These are phyloP conservation scores for Gryllus bimaculatus DNA, from an alignment of 1,140 invertebrate species.

Conservation along the genomic window DNA sequence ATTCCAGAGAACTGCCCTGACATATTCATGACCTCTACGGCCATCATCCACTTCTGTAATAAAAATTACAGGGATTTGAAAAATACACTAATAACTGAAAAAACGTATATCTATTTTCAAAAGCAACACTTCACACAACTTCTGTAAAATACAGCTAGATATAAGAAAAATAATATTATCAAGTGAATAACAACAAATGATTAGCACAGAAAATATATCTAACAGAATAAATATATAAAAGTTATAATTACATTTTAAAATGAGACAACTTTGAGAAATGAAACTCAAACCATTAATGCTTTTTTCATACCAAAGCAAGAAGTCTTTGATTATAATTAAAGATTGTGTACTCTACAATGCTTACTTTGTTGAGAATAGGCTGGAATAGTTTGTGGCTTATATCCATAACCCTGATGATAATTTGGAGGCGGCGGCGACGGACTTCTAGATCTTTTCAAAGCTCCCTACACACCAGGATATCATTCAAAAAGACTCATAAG, in stretches of 20 bases:
- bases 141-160: background rate
- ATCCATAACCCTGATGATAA: slow-evolving; percentile 42
- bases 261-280: background rate
- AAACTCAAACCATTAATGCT: background rate
- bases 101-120: background rate
- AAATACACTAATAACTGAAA: background rate
- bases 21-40: slow-evolving; percentile 59
- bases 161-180: background rate
- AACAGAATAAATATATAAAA: background rate
- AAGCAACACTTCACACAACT: background rate
- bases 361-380: slow-evolving; percentile 38
- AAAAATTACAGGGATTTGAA: slow-evolving; percentile 26
- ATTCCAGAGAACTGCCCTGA: slow-evolving; percentile 68
- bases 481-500: too few species aligned
- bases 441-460: slow-evolving; percentile 52
- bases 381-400: slow-evolving; percentile 37
- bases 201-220: background rate
- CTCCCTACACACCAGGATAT: slow-evolving; percentile 31
- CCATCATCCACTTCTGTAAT: slow-evolving; percentile 66
- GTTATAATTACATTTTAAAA: background rate
- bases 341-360: slow-evolving; percentile 24
- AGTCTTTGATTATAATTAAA: background rate
- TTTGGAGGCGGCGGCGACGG: slow-evolving; percentile 52
- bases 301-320: background rate
- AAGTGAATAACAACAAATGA: background rate